Base-by-base conservation (phyloP, 2,888 invertebrate genomes). In the Argyresthia goedartella region DNA sequence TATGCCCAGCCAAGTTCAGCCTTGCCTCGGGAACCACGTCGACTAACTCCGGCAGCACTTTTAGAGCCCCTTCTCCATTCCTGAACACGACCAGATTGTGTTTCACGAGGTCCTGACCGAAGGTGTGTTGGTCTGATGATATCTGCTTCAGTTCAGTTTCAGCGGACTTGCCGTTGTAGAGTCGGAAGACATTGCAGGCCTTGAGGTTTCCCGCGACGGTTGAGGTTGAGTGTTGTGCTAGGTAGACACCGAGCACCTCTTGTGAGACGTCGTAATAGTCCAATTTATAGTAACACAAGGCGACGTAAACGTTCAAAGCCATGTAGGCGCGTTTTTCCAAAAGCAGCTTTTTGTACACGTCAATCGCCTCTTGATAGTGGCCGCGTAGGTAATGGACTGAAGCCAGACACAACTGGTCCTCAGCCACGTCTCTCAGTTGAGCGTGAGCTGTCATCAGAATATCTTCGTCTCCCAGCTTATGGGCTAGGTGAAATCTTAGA, bases 241-340 rank as follows among this genome's bases (percentile, higher is more conserved):
- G 86, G 76, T 99, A 99, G 16, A 96, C 92, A 16, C 95, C 94
- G 11, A 98, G 87, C n/a, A 98, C 96, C 81, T 98, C 98, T 79
- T 98, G 97, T 0, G 98, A 97, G 48, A 98, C 97, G 76, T 99
- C 99, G 71, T 97, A 99, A 75, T 98, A 99, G 79, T 99, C 99
- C 65, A 99, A 84, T 76, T 99, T 99, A 82, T 99, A 99, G 80
- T 99, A 99, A 71, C 99, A 99, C 13, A 99, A 82, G 0, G 98
- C 99, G 53, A 99, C 94, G 75, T 99, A 99, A 4, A 99, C 97
- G 78, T 99, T 98, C 54, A 99, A 79, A 0, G 99, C 99, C 71
- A 98, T 87, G 76, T 92, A 96, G 52, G 95, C 94, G 62, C 97
- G 93, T 82, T 98, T 95, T 63, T 97, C 96, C 16, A 97, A 79